Base-by-base conservation (phyloP, 2,888 invertebrate species). In the Amorpha juglandis region DNA sequence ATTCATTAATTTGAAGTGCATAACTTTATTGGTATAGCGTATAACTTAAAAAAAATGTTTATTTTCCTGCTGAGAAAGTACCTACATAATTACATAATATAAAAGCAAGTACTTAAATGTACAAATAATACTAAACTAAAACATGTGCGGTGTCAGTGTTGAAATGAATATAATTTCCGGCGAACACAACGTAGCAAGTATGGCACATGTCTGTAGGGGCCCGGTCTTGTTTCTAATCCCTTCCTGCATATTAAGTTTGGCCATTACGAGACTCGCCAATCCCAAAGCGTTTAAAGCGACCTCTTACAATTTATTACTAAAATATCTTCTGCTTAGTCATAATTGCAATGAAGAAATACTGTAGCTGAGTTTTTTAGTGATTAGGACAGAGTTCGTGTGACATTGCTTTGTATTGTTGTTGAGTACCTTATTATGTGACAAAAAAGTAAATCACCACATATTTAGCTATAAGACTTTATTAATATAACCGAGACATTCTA, bases 221-320 rank as follows among this genome's bases (percentile, higher is more conserved):
- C 53, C 33, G 53, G 69, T 64, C 67, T 3, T 47, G 69, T 64
- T 68, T 73, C 73, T 74, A 81, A 83, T 82, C 86, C 87, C 84
- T 83, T 78, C 79, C 82, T 86, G 89, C 89, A 90, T 90, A 87
- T 89, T 89, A 89, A 90, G 88, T 88, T 87, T 80, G 80, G 74
- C 84, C 86, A 88, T 90, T 88, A 89, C 81, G 79, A 73, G 77
- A 77, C 80, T 78, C 76, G 78, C 88, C 86, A 86, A 88, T 88
- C 84, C 78, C 77, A 86, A 86, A 89, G 81, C 86, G 82, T 85
- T 89, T 89, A 88, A 84, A 83, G 76, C 78, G 68, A 79, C 77
- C 77, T 77, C 77, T 80, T 78, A 75, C 78, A 85, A 87, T 88
- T 85, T 88, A 87, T 87, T 85, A 82, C 84, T 81, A 51, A 21